A percentile compares a stretch with the other conserved stretches of the same genome.
phyloP scores from a whole-genome alignment of 2,797 vertebrate species.

The Phataginus tetradactyla region DNA sequence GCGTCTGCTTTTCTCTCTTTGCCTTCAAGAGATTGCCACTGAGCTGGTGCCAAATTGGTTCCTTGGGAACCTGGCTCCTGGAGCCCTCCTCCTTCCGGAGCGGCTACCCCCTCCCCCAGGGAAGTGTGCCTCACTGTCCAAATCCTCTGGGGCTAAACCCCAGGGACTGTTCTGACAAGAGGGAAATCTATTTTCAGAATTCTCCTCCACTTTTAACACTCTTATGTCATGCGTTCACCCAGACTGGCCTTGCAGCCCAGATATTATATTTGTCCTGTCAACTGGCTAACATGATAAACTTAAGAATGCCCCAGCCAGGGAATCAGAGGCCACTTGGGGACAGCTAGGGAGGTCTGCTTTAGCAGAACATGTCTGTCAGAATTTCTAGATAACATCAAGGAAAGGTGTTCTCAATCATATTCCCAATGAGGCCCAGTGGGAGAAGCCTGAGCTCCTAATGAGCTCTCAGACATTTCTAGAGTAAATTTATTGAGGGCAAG shows the following conservation, averaged over 20 bases:
- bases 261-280: slow-evolving; percentile 69
- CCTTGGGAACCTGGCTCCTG: slow-evolving; percentile 31
- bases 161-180: slow-evolving; percentile 39
- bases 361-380: background rate
- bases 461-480: background rate
- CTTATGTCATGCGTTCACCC: slow-evolving; percentile 64
- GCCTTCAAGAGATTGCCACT: background rate
- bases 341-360: background rate
- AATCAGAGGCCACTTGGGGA: slow-evolving; percentile 20
- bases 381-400: slow-evolving; percentile 22
- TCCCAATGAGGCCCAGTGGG: background rate
- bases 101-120: background rate
- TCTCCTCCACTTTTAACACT: slow-evolving; percentile 60
- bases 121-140: background rate
- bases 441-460: background rate
- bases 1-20: background rate
- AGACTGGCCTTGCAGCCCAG: slow-evolving; percentile 67
- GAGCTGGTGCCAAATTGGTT: slow-evolving; percentile 61
- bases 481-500: background rate
- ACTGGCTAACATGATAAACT: slow-evolving; percentile 66
- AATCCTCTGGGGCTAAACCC: background rate
- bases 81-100: background rate
- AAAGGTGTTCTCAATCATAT: background rate
- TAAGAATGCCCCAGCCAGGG: background rate
- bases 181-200: slow-evolving; percentile 62